Evolutionary conservation across 2,113 vertebrate genomes (phyloP).

Genomic region (Phalacrocorax pelagicus): DNA sequence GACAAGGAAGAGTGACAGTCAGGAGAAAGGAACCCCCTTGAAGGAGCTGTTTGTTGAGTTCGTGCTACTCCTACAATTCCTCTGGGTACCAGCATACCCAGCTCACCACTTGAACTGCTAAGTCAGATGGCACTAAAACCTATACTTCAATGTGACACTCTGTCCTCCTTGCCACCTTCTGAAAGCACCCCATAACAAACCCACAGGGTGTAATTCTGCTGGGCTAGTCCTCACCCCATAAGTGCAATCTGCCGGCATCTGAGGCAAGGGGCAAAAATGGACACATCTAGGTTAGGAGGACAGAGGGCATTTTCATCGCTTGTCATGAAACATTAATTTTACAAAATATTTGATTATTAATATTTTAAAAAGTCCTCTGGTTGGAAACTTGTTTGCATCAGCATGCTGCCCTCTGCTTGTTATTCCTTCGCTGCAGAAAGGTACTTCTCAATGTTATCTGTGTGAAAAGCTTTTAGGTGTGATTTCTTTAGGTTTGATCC

Average conservation of each 20-base stretch:
- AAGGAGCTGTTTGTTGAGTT: neutral
- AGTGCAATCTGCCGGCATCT: neutral
- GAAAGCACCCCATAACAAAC: neutral
- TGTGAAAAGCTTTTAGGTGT: constrained; percentile 1
- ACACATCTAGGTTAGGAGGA: neutral
- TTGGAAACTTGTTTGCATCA: neutral
- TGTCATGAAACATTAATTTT: neutral
- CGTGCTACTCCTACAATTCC: neutral
- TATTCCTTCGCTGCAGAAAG: neutral
- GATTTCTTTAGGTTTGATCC: neutral
- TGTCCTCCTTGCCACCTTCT: neutral
- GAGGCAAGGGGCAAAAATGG: neutral
- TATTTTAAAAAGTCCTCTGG: neutral
- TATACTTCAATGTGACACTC: neutral
- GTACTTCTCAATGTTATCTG: neutral
- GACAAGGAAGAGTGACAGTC: neutral
- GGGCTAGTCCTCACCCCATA: neutral
- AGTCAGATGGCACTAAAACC: neutral
- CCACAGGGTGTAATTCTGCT: neutral
- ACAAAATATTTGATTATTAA: neutral
- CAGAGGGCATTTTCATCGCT: neutral
- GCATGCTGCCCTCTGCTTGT: neutral
- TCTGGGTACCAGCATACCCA: neutral
- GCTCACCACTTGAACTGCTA: neutral
- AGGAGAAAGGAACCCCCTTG: neutral